phyloP scores from a whole-genome alignment of 2,113 vertebrate genomes.

The Athene cunicularia region DNA sequence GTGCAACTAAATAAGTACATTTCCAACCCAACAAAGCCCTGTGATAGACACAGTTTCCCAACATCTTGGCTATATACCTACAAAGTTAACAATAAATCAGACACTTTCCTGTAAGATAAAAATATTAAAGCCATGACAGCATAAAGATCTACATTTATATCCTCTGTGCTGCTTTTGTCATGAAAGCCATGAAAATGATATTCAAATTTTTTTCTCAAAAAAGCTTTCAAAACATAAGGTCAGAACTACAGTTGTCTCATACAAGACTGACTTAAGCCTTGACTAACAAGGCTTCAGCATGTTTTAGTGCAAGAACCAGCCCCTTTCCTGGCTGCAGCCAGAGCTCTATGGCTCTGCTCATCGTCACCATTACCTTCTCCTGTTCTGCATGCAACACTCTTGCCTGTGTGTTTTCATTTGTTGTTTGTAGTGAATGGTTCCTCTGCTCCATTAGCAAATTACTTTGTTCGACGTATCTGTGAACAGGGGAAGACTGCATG shows the following conservation, averaged over 20 bases:
- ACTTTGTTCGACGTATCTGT: slow-evolving; percentile 92
- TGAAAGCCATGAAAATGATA: background rate
- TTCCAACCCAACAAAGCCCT: background rate
- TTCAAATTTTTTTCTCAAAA: background rate
- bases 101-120: background rate
- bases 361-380: slow-evolving; percentile 86
- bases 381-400: slow-evolving; percentile 92
- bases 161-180: background rate
- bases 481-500: background rate
- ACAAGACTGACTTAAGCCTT: background rate
- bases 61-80: too few species aligned
- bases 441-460: slow-evolving; percentile 92
- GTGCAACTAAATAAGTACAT: background rate
- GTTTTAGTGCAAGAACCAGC: background rate
- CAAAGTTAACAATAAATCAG: background rate
- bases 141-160: background rate
- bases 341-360: background rate
- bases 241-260: background rate
- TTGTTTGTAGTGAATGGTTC: slow-evolving; percentile 87
- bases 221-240: background rate
- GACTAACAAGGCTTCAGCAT: background rate
- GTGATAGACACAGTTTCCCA: background rate
- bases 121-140: background rate
- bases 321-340: background rate
- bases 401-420: slow-evolving; percentile 88